A percentile compares a stretch with the other conserved stretches of the same genome.
These are phyloP conservation scores for Ceriagrion tenellum DNA, from an alignment of 2,888 invertebrate genomes.

Conservation along the genomic window DNA sequence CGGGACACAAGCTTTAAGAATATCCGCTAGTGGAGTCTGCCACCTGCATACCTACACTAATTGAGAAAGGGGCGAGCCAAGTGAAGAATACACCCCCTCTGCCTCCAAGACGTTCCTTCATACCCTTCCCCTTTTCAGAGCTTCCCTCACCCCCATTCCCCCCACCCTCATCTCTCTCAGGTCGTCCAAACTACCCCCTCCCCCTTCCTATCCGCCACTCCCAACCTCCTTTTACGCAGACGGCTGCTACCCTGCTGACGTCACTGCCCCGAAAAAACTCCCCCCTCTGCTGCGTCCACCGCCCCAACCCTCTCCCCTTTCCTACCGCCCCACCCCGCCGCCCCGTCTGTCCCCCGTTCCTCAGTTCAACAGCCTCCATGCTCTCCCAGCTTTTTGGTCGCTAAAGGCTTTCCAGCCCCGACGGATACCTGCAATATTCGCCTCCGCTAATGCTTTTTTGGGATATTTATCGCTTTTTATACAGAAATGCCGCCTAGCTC, in stretches of 20 bases:
- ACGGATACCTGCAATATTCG: background rate
- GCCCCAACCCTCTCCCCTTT: too few relatives aligned
- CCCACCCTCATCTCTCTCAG: background rate
- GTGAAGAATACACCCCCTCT: background rate
- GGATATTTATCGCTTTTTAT: background rate
- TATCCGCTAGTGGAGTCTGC: background rate
- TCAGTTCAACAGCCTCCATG: background rate
- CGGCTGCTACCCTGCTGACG: constrained; percentile 72
- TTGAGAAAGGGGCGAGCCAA: background rate
- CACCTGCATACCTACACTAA: background rate
- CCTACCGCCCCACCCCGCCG: constrained; percentile 70
- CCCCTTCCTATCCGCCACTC: constrained; percentile 68
- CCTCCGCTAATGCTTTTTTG: background rate
- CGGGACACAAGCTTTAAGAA: too few relatives aligned
- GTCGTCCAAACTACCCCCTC: background rate
- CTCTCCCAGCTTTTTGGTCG: background rate
- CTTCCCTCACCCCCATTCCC: constrained; percentile 30
- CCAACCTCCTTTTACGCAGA: constrained; percentile 72
- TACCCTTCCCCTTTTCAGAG: background rate
- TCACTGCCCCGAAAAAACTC: constrained; percentile 72
- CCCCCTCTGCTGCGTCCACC: constrained; percentile 58
- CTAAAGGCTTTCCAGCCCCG: background rate
- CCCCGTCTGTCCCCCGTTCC: background rate
- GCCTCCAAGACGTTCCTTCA: background rate
- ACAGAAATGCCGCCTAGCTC: background rate